Conservation (phyloP, 2,888 invertebrate species). For the Ennomos quercinarius region DNA sequence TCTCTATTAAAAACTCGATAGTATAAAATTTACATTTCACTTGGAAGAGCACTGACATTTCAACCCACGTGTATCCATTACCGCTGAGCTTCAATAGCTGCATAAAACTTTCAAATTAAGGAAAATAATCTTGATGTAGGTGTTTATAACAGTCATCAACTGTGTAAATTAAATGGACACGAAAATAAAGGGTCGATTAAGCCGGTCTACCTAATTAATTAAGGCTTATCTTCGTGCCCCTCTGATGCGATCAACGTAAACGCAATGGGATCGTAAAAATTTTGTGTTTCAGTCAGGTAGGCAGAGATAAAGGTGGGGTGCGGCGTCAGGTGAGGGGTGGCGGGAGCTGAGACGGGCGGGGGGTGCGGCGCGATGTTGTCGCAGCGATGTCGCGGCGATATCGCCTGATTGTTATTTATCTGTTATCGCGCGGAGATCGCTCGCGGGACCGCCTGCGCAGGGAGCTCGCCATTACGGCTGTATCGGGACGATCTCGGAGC, state of each 20-base stretch:
- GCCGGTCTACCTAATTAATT: constrained; percentile 70
- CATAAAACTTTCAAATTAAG: constrained; percentile 61
- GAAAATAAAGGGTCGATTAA: constrained; percentile 69
- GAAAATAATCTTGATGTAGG: constrained; percentile 64
- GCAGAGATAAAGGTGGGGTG: constrained; percentile 50
- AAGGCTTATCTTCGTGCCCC: constrained; percentile 62
- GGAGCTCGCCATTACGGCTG: constrained; percentile 49
- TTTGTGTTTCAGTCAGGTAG: constrained; percentile 62
- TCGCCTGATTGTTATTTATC: constrained; percentile 74
- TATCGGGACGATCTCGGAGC: constrained; percentile 59
- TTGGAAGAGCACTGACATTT: constrained; percentile 32
- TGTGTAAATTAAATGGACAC: constrained; percentile 70
- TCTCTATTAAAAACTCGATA: constrained; percentile 37
- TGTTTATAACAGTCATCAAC: constrained; percentile 68
- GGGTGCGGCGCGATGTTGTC: constrained; percentile 47
- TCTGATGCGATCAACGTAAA: constrained; percentile 62
- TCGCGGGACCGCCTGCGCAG: constrained; percentile 59
- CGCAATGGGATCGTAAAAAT: constrained; percentile 68
- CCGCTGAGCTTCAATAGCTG: constrained; percentile 38
- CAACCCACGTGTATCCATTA: constrained; percentile 38
- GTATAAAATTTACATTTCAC: constrained; percentile 38
- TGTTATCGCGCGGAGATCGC: constrained; percentile 64
- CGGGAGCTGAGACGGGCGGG: constrained; percentile 43
- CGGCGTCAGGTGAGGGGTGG: constrained; percentile 32
- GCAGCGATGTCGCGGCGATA: constrained; percentile 67